Evolutionary conservation across 2,797 vertebrate genomes (phyloP).

Genomic region (Capromys pilorides): DNA sequence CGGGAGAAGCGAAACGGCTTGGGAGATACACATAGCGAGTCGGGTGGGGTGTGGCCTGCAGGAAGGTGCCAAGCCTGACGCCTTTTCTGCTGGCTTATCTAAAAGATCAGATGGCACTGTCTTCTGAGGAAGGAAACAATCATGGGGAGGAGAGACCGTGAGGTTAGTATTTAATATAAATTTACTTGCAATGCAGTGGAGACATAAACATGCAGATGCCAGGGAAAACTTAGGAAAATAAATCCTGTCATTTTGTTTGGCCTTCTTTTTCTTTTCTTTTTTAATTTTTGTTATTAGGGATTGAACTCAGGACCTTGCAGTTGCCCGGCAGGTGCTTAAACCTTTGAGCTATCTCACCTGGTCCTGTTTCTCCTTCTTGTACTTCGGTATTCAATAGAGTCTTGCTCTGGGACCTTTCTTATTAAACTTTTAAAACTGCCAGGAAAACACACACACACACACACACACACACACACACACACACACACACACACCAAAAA

Average conservation of each 20-base stretch:
- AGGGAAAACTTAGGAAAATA: neutral
- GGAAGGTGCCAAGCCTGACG: too few relatives aligned
- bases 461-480: too few relatives aligned
- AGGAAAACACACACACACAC: neutral
- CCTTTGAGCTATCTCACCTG: too few relatives aligned
- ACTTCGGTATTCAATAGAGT: neutral
- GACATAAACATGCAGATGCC: neutral
- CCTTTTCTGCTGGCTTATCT: neutral
- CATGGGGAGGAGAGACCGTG: neutral
- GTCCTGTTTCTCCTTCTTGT: neutral
- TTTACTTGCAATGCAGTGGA: neutral
- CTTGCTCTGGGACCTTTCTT: neutral
- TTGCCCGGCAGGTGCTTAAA: too few relatives aligned
- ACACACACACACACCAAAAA: neutral
- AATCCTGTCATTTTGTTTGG: slow-evolving; percentile 1
- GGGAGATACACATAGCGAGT: neutral
- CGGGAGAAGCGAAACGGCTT: neutral
- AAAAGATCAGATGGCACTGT: neutral
- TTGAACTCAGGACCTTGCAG: too few relatives aligned
- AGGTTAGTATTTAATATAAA: neutral
- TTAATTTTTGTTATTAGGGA: too few relatives aligned
- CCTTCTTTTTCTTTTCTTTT: neutral
- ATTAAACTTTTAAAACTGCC: neutral
- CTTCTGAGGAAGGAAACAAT: slow-evolving; percentile 3
- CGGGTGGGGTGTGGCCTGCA: neutral